These are phyloP conservation scores for Sialis fuliginosa DNA, from an alignment of 2,888 invertebrate genomes.

Conservation along the genomic window DNA sequence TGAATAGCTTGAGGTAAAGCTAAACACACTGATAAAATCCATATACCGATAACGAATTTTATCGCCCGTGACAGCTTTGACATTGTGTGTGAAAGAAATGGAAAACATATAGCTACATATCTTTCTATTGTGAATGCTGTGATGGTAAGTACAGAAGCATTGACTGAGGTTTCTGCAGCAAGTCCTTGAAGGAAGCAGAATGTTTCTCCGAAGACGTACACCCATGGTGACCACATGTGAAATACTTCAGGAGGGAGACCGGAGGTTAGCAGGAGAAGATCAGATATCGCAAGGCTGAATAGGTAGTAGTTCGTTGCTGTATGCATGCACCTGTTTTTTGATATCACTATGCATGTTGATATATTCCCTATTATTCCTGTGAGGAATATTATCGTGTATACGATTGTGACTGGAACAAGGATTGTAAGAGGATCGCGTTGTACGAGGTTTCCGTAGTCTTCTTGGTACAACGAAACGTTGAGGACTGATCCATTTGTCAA, in stretches of 20 bases:
- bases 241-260: slow-evolving; percentile 75
- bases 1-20: slow-evolving; percentile 54
- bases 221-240: slow-evolving; percentile 58
- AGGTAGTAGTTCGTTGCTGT: slow-evolving; percentile 67
- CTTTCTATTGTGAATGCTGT: slow-evolving; percentile 54
- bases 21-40: slow-evolving; percentile 56
- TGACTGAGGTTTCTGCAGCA: slow-evolving; percentile 63
- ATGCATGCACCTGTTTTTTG: slow-evolving; percentile 66
- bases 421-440: slow-evolving; percentile 32
- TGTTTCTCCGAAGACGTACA: slow-evolving; percentile 58
- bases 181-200: slow-evolving; percentile 65
- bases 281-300: slow-evolving; percentile 71
- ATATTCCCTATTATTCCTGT: slow-evolving; percentile 67
- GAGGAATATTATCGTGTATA: slow-evolving; percentile 60
- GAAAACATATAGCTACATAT: slow-evolving; percentile 53
- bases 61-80: slow-evolving; percentile 72
- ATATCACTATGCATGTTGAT: slow-evolving; percentile 70
- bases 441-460: slow-evolving; percentile 5
- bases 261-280: slow-evolving; percentile 55
- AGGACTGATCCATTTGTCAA: neutral
- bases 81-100: slow-evolving; percentile 60
- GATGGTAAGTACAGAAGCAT: slow-evolving; percentile 52
- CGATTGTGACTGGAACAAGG: slow-evolving; percentile 54
- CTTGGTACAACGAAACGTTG: slow-evolving; percentile 1
- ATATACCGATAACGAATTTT: slow-evolving; percentile 62